A percentile compares a stretch with the other conserved stretches of the same genome.
These are phyloP conservation scores for Epizoanthus fatuus DNA, from an alignment of 92 coral and sea anemone species.

Conservation along the genomic window DNA sequence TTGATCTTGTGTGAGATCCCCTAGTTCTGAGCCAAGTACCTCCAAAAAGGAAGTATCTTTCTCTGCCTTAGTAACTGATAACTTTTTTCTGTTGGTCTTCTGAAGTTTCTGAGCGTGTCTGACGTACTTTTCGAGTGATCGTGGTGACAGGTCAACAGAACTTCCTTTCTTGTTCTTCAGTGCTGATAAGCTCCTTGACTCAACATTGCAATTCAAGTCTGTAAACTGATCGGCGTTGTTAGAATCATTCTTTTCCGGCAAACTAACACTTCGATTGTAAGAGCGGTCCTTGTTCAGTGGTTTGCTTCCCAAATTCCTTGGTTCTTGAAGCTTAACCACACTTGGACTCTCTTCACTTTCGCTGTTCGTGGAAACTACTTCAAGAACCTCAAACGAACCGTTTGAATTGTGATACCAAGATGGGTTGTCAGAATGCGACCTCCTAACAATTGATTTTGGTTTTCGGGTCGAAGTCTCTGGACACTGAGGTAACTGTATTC, in stretches of 20 bases:
- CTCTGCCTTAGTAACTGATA: neutral
- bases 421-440: slow-evolving; percentile 12
- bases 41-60: neutral
- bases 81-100: neutral
- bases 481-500: neutral
- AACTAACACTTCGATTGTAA: neutral
- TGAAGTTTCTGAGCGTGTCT: slow-evolving; percentile 8
- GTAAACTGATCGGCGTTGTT: neutral
- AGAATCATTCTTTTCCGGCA: neutral
- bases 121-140: neutral
- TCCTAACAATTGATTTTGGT: neutral
- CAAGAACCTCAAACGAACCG: neutral
- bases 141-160: slow-evolving; percentile 2
- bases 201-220: neutral
- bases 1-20: neutral
- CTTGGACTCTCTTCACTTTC: neutral
- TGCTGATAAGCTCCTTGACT: neutral
- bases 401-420: neutral
- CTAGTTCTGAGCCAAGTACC: neutral
- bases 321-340: neutral
- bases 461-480: neutral
- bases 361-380: neutral
- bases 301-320: neutral
- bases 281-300: neutral
- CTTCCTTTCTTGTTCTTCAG: slow-evolving; percentile 14